These are phyloP conservation scores for Porites divaricata DNA, from an alignment of 92 coral and sea anemone species.

Conservation along the genomic window DNA sequence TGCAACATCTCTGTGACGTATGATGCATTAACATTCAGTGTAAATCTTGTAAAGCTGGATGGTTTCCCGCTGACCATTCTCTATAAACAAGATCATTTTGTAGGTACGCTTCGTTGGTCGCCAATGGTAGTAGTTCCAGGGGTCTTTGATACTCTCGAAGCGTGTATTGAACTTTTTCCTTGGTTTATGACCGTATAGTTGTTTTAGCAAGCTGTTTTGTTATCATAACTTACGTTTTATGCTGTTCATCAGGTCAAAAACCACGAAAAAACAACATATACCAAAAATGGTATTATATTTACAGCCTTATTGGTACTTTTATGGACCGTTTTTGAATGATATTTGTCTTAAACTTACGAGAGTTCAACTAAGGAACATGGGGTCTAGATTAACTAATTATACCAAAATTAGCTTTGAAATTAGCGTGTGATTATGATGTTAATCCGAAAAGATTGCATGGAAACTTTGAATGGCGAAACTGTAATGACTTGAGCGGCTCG, in stretches of 20 bases:
- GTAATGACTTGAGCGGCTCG: slow-evolving; percentile 20
- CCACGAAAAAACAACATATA: too few relatives aligned
- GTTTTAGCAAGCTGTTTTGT: neutral
- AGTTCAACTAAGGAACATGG: neutral
- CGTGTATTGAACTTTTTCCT: neutral
- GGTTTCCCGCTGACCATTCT: neutral
- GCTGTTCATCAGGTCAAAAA: neutral
- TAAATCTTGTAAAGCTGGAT: neutral
- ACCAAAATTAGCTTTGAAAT: neutral
- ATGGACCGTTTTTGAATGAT: neutral
- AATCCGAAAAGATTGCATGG: neutral
- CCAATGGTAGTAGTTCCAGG: neutral
- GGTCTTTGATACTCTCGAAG: neutral
- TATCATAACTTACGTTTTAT: neutral
- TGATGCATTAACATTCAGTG: too few relatives aligned
- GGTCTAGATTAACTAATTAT: neutral
- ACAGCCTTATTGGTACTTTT: too few relatives aligned
- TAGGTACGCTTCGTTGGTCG: neutral
- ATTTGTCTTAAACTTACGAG: neutral
- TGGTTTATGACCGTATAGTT: neutral
- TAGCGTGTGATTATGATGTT: neutral
- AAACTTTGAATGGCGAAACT: neutral
- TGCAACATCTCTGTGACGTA: too few relatives aligned
- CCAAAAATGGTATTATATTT: too few relatives aligned
- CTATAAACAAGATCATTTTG: neutral